Conservation (phyloP, 2,888 invertebrate species). For the Ctena decussata region DNA sequence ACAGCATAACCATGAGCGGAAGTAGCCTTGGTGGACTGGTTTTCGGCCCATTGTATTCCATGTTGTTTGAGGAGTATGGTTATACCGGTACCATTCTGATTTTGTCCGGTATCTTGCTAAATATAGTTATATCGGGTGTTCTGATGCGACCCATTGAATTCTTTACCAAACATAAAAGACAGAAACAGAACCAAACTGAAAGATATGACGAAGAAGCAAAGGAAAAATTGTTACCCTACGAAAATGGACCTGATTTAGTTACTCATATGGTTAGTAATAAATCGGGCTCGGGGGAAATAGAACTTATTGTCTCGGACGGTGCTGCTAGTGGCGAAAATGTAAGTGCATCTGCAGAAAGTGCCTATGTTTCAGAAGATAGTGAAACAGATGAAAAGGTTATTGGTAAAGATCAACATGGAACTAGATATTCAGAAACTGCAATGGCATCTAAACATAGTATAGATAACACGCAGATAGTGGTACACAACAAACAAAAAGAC, state of each 20-base stretch:
- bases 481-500: not conserved
- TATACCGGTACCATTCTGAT: constrained; percentile 56
- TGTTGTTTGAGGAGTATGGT: constrained; percentile 47
- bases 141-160: constrained; percentile 49
- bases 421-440: not conserved
- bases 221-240: no score
- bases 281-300: no score
- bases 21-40: constrained; percentile 49
- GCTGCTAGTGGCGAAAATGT: not conserved
- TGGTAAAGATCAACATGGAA: no score
- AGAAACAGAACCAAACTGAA: not conserved
- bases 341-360: not conserved
- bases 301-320: not conserved
- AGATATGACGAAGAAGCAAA: not conserved
- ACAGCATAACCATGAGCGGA: constrained; percentile 46
- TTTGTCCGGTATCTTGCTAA: constrained; percentile 41
- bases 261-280: no score
- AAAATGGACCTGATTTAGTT: no score
- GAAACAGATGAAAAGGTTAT: not conserved
- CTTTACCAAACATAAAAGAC: not conserved
- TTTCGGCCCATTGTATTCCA: constrained; percentile 45
- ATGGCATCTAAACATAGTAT: not conserved
- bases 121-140: constrained; percentile 39
- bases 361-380: not conserved
- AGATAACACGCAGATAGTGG: not conserved